phyloP scores from a whole-genome alignment of 2,113 vertebrate genomes.

The Cyprinodon variegatus region DNA sequence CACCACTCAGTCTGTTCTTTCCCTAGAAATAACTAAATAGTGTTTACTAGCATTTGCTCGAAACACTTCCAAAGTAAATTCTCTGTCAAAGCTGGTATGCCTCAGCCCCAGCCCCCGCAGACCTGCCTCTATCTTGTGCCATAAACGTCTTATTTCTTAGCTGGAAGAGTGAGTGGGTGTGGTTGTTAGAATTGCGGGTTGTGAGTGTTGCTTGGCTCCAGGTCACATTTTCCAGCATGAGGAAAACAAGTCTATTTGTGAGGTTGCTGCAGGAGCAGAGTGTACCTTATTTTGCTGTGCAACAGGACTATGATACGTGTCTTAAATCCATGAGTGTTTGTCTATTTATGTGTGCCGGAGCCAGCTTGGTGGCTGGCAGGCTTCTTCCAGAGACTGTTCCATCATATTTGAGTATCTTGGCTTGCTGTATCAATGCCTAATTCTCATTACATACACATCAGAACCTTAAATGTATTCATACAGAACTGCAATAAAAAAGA shows the following conservation, averaged over 20 bases:
- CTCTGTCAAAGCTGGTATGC: background rate
- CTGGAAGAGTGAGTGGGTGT: conserved; percentile 54
- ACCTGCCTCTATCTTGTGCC: conserved; percentile 54
- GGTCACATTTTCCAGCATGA: conserved; percentile 70
- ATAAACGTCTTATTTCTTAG: conserved; percentile 58
- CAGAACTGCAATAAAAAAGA: background rate
- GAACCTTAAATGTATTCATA: conserved; percentile 15
- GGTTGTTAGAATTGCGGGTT: conserved; percentile 29
- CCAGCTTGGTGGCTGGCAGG: conserved; percentile 31
- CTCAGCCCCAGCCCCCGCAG: conserved; percentile 17
- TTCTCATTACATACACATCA: conserved; percentile 28
- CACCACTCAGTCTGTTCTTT: background rate
- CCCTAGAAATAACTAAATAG: background rate
- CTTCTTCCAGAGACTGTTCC: conserved; percentile 30
- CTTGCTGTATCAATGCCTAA: conserved; percentile 47
- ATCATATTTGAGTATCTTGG: conserved; percentile 52
- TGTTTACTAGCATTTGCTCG: conserved; percentile 16
- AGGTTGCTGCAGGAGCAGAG: conserved; percentile 62
- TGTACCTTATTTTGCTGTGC: conserved; percentile 72
- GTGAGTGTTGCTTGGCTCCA: conserved; percentile 42
- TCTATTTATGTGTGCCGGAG: conserved; percentile 21
- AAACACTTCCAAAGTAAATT: conserved; percentile 21
- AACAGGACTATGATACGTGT: conserved; percentile 32
- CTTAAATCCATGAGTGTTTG: conserved; percentile 21
- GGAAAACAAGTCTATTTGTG: conserved; percentile 78